A percentile compares a stretch with the other conserved stretches of the same genome.
Evolutionary conservation across 2,888 invertebrate species (phyloP).

Genomic region (Zygaena filipendulae): DNA sequence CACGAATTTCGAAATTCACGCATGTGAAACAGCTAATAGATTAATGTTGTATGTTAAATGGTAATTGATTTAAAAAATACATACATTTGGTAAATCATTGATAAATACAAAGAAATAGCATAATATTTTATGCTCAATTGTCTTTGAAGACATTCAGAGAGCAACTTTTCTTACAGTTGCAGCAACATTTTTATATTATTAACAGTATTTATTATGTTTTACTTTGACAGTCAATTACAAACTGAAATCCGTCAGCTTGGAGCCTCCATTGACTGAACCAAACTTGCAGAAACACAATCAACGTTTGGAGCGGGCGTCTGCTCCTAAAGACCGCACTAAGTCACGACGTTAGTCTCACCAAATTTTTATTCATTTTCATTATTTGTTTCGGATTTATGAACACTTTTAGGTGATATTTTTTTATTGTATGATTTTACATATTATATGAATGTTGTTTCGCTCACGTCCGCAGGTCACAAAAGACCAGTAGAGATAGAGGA

Average conservation of each 20-base stretch:
- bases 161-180: too few relatives aligned
- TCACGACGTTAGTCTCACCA: constrained; percentile 43
- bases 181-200: too few relatives aligned
- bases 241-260: constrained; percentile 54
- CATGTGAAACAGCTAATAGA: too few relatives aligned
- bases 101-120: too few relatives aligned
- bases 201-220: constrained; percentile 2
- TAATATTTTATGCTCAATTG: too few relatives aligned
- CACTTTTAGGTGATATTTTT: neutral
- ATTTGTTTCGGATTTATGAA: neutral
- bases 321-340: constrained; percentile 53
- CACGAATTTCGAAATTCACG: too few relatives aligned
- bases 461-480: constrained; percentile 35
- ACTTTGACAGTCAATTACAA: constrained; percentile 49
- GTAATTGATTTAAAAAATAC: too few relatives aligned
- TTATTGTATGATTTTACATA: neutral
- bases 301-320: constrained; percentile 53
- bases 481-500: constrained; percentile 40
- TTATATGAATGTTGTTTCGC: neutral
- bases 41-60: too few relatives aligned
- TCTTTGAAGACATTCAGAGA: too few relatives aligned
- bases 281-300: constrained; percentile 63
- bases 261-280: constrained; percentile 59
- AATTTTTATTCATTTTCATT: neutral
- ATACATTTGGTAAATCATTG: too few relatives aligned